A percentile compares a stretch with the other conserved stretches of the same genome.
Conservation (phyloP, 2,888 invertebrate species). For the Leptinotarsa juncta region DNA sequence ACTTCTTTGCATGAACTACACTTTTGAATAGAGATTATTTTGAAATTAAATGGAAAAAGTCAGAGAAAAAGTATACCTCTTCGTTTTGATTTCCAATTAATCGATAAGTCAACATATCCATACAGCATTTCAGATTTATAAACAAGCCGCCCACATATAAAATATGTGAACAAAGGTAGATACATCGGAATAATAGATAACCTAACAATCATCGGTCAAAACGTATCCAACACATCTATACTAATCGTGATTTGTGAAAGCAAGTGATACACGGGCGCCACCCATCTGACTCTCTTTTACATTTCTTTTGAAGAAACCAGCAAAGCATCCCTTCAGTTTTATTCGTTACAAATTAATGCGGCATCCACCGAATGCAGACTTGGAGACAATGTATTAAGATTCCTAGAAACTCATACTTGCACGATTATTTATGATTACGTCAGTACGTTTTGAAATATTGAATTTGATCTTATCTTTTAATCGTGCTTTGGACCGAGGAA, state of each 20-base stretch:
- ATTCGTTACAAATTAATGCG: background rate
- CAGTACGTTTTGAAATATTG: constrained; percentile 58
- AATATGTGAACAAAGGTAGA: too few relatives aligned
- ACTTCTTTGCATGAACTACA: too few relatives aligned
- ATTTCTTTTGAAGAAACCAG: too few relatives aligned
- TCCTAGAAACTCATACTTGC: constrained; percentile 59
- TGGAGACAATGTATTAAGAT: constrained; percentile 58
- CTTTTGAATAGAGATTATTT: too few relatives aligned
- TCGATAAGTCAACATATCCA: too few relatives aligned
- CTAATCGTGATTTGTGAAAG: background rate
- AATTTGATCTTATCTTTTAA: constrained; percentile 58
- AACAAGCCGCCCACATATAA: too few relatives aligned
- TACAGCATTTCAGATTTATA: too few relatives aligned
- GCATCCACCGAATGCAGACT: constrained; percentile 22
- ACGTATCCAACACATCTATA: background rate
- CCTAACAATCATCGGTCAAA: background rate
- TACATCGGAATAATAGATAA: too few relatives aligned
- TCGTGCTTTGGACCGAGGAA: constrained; percentile 41
- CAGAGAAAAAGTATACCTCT: too few relatives aligned
- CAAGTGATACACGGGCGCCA: background rate
- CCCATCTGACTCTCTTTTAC: background rate
- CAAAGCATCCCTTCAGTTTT: background rate
- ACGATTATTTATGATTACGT: constrained; percentile 59
- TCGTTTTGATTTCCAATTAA: too few relatives aligned
- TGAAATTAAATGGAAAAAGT: too few relatives aligned